Conservation (phyloP, 92 coral and sea anemone species). For the Siderastrea siderea region DNA sequence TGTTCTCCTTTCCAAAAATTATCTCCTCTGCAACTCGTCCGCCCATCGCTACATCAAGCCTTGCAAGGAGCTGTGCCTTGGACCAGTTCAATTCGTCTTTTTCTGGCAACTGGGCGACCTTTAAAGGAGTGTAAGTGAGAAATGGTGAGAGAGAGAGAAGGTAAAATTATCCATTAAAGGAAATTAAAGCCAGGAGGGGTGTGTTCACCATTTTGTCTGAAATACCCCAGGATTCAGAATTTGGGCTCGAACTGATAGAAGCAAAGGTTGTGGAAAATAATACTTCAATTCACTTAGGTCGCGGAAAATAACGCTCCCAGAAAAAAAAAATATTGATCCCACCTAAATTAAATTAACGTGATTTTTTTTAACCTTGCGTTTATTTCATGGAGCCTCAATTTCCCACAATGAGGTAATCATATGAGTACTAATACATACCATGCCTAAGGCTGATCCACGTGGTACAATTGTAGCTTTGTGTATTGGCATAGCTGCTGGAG, state of each 20-base stretch:
- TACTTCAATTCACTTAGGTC: too few relatives aligned
- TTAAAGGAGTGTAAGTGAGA: not conserved
- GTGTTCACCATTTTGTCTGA: too few relatives aligned
- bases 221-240: too few relatives aligned
- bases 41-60: slow-evolving; percentile 96
- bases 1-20: slow-evolving; percentile 93
- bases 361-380: too few relatives aligned
- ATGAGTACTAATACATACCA: slow-evolving; percentile 68
- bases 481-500: slow-evolving; percentile 94
- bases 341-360: too few relatives aligned
- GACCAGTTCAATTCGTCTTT: slow-evolving; percentile 96
- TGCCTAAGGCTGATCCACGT: slow-evolving; percentile 96
- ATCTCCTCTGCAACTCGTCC: slow-evolving; percentile 99
- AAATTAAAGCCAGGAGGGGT: not conserved
- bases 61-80: slow-evolving; percentile 90
- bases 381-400: not conserved
- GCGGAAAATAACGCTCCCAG: too few relatives aligned
- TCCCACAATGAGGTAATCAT: too few relatives aligned
- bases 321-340: too few relatives aligned
- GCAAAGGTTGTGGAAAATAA: too few relatives aligned
- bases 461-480: slow-evolving; percentile 99
- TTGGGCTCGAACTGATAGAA: too few relatives aligned
- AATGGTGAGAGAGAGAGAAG: too few relatives aligned
- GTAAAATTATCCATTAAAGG: not conserved
- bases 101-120: slow-evolving; percentile 97